These are phyloP conservation scores for Eulemur rubriventer DNA, from an alignment of 2,797 vertebrate species.

Conservation along the genomic window DNA sequence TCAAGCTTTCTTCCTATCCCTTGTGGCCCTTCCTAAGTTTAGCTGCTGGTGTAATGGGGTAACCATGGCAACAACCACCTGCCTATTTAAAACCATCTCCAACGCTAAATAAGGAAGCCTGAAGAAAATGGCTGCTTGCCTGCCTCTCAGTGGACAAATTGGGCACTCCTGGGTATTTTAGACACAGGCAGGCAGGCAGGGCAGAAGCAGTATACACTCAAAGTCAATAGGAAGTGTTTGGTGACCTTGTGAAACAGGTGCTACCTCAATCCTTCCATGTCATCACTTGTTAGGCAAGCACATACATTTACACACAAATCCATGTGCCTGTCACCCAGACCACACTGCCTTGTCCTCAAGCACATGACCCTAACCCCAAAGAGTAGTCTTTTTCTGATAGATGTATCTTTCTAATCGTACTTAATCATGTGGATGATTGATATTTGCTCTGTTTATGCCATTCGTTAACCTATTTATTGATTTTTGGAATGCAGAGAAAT, in stretches of 20 bases:
- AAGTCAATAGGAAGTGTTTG: neutral
- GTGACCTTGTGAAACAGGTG: neutral
- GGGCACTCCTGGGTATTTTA: constrained; percentile 51
- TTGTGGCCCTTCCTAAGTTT: constrained; percentile 82
- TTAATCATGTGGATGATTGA: neutral
- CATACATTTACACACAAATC: neutral
- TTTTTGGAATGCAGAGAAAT: neutral
- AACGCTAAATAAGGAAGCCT: constrained; percentile 80
- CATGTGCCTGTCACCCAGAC: neutral
- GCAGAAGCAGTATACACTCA: neutral
- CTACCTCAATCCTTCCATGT: neutral
- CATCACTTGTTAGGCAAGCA: neutral
- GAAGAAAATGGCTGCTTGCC: constrained; percentile 69
- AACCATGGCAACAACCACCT: constrained; percentile 83
- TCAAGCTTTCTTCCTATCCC: constrained; percentile 78
- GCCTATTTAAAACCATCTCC: constrained; percentile 80
- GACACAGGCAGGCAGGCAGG: neutral
- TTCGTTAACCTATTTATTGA: neutral
- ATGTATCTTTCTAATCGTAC: constrained; percentile 4
- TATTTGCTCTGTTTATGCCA: neutral
- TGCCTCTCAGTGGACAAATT: constrained; percentile 71
- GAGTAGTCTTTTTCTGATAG: neutral
- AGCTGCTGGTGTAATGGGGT: constrained; percentile 80
- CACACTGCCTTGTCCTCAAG: neutral
- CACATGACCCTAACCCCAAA: neutral